Conservation (phyloP, 1,140 invertebrate species). For the Bombus terrestris region DNA sequence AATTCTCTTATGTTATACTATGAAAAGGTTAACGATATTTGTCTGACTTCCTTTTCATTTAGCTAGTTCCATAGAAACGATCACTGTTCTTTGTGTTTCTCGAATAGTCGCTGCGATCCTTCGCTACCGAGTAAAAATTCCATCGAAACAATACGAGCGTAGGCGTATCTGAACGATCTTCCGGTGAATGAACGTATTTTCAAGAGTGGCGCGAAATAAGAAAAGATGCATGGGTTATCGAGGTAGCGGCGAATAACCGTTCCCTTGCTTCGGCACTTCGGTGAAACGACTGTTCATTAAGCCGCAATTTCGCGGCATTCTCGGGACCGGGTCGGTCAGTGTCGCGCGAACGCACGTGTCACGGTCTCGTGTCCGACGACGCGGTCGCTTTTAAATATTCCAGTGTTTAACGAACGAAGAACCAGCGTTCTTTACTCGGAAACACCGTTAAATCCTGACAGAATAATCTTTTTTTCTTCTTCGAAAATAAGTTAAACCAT, state of each 20-base stretch:
- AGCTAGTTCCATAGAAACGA: too few species aligned
- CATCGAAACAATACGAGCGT: too few species aligned
- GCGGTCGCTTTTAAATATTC: constrained; percentile 44
- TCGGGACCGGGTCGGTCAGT: not conserved
- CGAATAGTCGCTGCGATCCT: too few species aligned
- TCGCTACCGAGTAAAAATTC: too few species aligned
- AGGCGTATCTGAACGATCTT: too few species aligned
- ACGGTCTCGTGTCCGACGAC: constrained; percentile 14
- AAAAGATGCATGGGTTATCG: constrained; percentile 4
- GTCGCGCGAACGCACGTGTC: constrained; percentile 23
- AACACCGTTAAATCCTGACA: not conserved
- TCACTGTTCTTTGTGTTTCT: too few species aligned
- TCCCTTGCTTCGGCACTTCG: not conserved
- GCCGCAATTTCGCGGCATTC: constrained; percentile 26
- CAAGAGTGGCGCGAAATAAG: too few species aligned
- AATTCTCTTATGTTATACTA: not conserved
- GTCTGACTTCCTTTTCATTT: too few species aligned
- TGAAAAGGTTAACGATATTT: too few species aligned
- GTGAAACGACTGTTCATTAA: constrained; percentile 35
- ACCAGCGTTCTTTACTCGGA: not conserved
- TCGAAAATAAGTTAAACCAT: not conserved
- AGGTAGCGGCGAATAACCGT: too few species aligned
- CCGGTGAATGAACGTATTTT: too few species aligned
- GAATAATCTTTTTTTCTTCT: not conserved
- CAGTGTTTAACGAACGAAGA: constrained; percentile 33